These are phyloP conservation scores for Epinephelus fuscoguttatus DNA, from an alignment of 2,113 vertebrate genomes.

Conservation along the genomic window DNA sequence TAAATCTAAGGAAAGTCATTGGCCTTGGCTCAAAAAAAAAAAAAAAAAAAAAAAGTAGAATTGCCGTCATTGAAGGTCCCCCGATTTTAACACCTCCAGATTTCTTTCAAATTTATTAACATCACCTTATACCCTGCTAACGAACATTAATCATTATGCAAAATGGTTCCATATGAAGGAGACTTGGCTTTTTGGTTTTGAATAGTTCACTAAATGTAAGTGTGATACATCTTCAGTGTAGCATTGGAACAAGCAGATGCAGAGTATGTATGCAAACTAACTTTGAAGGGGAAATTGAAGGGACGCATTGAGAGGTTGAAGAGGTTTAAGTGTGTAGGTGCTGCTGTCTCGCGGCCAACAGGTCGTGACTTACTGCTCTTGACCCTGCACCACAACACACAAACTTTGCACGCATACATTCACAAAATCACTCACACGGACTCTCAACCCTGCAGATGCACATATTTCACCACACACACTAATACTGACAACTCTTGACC, in stretches of 20 bases:
- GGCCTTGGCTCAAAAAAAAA: constrained; percentile 20
- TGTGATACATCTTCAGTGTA: constrained; percentile 7
- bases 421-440: constrained; percentile 26
- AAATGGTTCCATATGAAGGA: constrained; percentile 15
- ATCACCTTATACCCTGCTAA: neutral
- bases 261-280: constrained; percentile 14
- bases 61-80: constrained; percentile 3
- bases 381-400: constrained; percentile 27
- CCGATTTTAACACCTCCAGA: neutral
- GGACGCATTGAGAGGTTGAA: constrained; percentile 38
- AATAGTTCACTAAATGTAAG: constrained; percentile 39
- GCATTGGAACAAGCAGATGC: constrained; percentile 7
- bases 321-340: constrained; percentile 37
- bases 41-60: neutral
- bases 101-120: neutral
- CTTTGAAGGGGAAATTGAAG: constrained; percentile 45
- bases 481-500: constrained; percentile 24
- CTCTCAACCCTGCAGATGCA: constrained; percentile 38
- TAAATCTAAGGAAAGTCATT: constrained; percentile 5
- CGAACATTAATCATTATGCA: constrained; percentile 24
- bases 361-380: constrained; percentile 40
- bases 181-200: constrained; percentile 34
- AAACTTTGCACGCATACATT: constrained; percentile 2
- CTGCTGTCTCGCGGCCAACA: constrained; percentile 39
- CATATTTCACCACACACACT: constrained; percentile 14